These are phyloP conservation scores for Hetaerina titia DNA, from an alignment of 2,888 invertebrate species.

Conservation along the genomic window DNA sequence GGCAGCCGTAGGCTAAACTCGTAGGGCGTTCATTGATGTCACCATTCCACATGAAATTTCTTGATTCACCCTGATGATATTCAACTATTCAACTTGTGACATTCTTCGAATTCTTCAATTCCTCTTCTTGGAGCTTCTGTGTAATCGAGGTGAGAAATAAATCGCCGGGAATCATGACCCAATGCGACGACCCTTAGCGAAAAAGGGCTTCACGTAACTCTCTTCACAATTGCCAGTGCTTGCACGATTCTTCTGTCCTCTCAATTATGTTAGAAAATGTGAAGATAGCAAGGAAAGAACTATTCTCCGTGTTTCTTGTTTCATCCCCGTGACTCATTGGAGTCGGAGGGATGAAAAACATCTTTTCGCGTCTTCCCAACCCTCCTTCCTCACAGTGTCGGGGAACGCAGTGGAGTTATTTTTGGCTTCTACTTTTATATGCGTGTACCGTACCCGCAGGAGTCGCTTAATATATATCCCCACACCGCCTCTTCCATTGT, in stretches of 20 bases:
- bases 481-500: constrained; percentile 18
- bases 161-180: not conserved
- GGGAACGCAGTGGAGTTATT: not conserved
- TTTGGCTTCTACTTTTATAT: not conserved
- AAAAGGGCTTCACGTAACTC: not conserved
- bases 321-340: not conserved
- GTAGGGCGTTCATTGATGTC: not conserved
- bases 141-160: not conserved
- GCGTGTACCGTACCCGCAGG: not conserved
- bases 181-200: not conserved
- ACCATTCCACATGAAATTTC: too few relatives aligned
- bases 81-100: not conserved
- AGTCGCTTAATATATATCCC: constrained; percentile 42
- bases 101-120: not conserved
- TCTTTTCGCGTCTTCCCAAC: not conserved
- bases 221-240: not conserved
- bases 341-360: not conserved
- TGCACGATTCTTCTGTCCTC: not conserved
- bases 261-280: not conserved
- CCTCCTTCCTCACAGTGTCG: not conserved
- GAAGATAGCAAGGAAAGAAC: not conserved
- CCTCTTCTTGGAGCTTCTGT: not conserved
- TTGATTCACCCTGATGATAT: not conserved
- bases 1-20: not conserved
- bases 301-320: not conserved